These are phyloP conservation scores for Oriolus oriolus DNA, from an alignment of 2,113 vertebrate species.

Conservation along the genomic window DNA sequence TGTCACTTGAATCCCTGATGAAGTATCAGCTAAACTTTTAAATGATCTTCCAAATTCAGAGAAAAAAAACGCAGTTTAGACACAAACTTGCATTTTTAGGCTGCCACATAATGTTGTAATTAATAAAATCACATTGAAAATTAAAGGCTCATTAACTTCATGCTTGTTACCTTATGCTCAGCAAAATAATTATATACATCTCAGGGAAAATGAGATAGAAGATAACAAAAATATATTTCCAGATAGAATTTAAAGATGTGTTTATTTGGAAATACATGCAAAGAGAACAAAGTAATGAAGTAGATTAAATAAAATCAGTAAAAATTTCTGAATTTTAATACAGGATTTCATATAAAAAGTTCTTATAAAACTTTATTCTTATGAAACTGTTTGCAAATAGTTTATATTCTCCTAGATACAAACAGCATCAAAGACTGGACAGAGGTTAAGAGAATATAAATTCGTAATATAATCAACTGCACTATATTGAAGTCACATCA, in stretches of 20 bases:
- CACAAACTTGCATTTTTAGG: neutral
- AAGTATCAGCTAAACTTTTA: neutral
- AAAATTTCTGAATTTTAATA: neutral
- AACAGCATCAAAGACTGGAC: neutral
- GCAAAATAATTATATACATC: neutral
- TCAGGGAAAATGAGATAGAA: neutral
- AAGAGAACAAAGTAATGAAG: neutral
- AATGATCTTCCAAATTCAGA: neutral
- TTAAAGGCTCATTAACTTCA: neutral
- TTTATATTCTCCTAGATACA: neutral
- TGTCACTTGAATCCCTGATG: neutral
- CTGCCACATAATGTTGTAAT: neutral
- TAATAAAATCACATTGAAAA: neutral
- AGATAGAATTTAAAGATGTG: neutral
- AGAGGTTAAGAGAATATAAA: neutral
- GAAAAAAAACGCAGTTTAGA: neutral
- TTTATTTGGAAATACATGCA: neutral
- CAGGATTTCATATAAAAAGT: neutral
- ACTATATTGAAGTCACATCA: neutral
- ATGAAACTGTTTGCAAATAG: neutral
- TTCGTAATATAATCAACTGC: neutral
- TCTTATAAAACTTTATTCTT: neutral
- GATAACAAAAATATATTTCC: neutral
- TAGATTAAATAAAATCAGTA: neutral
- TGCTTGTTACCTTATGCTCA: neutral